These are phyloP conservation scores for Coptotermes formosanus DNA, from an alignment of 1,140 invertebrate genomes.

Conservation along the genomic window DNA sequence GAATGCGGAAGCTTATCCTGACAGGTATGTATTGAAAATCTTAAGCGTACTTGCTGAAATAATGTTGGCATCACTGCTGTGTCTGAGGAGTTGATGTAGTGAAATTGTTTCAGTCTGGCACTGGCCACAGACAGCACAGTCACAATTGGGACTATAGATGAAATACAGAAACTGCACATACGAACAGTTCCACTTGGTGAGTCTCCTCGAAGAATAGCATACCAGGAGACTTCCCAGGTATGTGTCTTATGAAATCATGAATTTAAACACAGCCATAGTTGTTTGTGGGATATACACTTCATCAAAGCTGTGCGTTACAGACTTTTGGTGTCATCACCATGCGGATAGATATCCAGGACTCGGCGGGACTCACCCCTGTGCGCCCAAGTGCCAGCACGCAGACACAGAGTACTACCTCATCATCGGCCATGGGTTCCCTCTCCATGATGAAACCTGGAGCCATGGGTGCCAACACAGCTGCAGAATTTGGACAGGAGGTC, in stretches of 20 bases:
- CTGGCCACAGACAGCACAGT: slow-evolving; percentile 90
- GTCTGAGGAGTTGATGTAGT: too few species aligned
- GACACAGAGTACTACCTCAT: slow-evolving; percentile 57
- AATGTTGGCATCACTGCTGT: background rate
- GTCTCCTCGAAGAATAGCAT: slow-evolving; percentile 89
- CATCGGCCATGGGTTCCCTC: slow-evolving; percentile 47
- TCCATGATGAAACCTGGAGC: slow-evolving; percentile 47
- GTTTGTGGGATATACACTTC: background rate
- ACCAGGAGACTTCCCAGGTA: slow-evolving; percentile 88
- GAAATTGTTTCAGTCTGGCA: slow-evolving; percentile 68
- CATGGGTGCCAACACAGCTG: slow-evolving; percentile 44
- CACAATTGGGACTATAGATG: slow-evolving; percentile 97
- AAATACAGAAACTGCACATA: slow-evolving; percentile 98
- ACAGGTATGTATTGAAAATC: slow-evolving; percentile 60
- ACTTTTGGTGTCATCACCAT: slow-evolving; percentile 94
- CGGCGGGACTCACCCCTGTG: slow-evolving; percentile 62
- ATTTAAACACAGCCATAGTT: background rate
- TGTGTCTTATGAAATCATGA: too few species aligned
- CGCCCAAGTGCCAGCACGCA: slow-evolving; percentile 77
- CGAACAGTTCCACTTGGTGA: slow-evolving; percentile 92
- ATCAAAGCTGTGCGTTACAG: slow-evolving; percentile 46
- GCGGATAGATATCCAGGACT: slow-evolving; percentile 81
- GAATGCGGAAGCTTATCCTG: slow-evolving; percentile 91
- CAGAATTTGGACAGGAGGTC: slow-evolving; percentile 77
- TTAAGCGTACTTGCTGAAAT: background rate